These are phyloP conservation scores for Hedychridium roseum DNA, from an alignment of 2,888 invertebrate species.

Conservation along the genomic window DNA sequence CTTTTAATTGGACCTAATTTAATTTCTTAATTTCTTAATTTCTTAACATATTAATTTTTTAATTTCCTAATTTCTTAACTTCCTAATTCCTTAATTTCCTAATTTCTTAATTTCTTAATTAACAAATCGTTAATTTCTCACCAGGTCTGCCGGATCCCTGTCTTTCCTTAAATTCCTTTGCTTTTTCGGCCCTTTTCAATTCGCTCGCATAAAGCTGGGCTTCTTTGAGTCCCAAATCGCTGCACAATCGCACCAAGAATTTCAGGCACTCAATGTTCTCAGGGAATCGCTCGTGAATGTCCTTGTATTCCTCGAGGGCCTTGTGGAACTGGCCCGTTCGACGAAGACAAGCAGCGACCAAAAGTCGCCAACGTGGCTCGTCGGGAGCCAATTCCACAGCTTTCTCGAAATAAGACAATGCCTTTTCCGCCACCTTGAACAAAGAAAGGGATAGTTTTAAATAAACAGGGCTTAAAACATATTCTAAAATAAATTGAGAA, in stretches of 20 bases:
- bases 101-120: too few species aligned
- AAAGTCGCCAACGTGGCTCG: slow-evolving; percentile 84
- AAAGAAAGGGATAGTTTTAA: too few species aligned
- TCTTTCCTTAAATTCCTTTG: slow-evolving; percentile 68
- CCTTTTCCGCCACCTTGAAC: slow-evolving; percentile 79
- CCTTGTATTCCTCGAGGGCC: slow-evolving; percentile 83
- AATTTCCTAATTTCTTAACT: too few species aligned
- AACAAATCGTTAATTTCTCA: too few species aligned
- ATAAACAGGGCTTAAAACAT: slow-evolving; percentile 2
- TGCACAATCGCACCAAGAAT: slow-evolving; percentile 86
- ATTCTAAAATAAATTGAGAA: neutral
- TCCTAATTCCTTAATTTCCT: too few species aligned
- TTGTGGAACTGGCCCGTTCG: slow-evolving; percentile 85
- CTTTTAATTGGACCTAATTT: too few species aligned
- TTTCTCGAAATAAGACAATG: slow-evolving; percentile 82
- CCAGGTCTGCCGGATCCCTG: slow-evolving; percentile 69
- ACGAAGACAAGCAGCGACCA: slow-evolving; percentile 85
- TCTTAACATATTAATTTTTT: too few species aligned
- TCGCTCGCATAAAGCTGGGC: slow-evolving; percentile 85
- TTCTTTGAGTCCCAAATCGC: slow-evolving; percentile 90
- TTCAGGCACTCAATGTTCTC: slow-evolving; percentile 94
- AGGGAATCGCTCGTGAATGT: slow-evolving; percentile 88
- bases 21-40: too few species aligned
- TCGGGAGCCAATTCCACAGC: slow-evolving; percentile 68
- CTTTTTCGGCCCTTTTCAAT: slow-evolving; percentile 76